A percentile compares a stretch with the other conserved stretches of the same genome.
Evolutionary conservation across 2,113 vertebrate genomes (phyloP).

Genomic region (Lontra canadensis): DNA sequence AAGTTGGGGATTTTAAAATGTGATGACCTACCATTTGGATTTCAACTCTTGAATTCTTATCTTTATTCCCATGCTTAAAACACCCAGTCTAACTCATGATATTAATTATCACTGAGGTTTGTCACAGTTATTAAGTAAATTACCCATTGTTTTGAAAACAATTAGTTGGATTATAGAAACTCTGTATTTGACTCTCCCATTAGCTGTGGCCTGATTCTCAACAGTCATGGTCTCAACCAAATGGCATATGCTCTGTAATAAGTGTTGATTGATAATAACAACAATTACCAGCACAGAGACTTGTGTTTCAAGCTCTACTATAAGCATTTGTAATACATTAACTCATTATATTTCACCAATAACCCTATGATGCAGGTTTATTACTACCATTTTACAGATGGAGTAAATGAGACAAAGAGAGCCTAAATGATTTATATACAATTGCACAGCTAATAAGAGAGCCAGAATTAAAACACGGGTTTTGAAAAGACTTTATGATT

Average conservation of each 20-base stretch:
- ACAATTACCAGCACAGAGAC: background rate
- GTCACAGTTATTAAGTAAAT: background rate
- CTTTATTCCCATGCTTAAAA: background rate
- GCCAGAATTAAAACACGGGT: background rate
- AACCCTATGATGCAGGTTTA: background rate
- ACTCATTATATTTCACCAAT: background rate
- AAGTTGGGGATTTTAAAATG: background rate
- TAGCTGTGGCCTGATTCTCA: background rate
- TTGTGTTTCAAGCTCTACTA: accelerated
- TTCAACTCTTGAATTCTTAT: background rate
- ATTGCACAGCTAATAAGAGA: background rate
- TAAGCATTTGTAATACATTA: background rate
- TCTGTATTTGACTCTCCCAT: background rate
- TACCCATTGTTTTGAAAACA: background rate
- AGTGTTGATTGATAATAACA: background rate
- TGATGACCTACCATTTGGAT: background rate
- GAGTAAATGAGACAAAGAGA: background rate
- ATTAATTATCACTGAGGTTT: background rate
- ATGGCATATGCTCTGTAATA: background rate
- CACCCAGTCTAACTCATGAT: background rate
- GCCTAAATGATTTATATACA: background rate
- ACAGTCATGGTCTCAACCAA: background rate
- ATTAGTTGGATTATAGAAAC: background rate
- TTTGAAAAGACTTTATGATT: background rate
- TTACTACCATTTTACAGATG: background rate